Percentiles rank a stretch among this genome's conserved stretches.
Evolutionary conservation across 2,797 vertebrate genomes (phyloP).

Genomic region (Chelon labrosus): DNA sequence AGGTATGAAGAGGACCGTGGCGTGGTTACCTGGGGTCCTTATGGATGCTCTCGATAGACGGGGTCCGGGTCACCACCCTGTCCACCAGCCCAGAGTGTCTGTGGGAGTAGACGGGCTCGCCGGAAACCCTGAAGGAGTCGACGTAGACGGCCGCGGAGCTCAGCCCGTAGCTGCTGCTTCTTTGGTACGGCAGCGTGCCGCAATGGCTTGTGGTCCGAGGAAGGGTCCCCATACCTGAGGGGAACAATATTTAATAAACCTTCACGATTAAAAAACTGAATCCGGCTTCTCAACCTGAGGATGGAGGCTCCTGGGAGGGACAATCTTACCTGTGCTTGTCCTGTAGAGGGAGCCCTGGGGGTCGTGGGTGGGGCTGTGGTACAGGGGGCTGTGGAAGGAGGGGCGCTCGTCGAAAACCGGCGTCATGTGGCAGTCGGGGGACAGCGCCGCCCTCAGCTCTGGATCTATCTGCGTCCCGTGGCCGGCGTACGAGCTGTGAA

Average conservation of each 20-base stretch:
- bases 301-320: neutral
- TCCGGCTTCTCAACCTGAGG: constrained; percentile 4
- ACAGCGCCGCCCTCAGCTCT: constrained; percentile 88
- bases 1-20: too few relatives aligned
- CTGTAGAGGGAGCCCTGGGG: constrained; percentile 88
- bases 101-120: constrained; percentile 86
- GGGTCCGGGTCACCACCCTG: constrained; percentile 90
- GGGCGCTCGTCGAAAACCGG: constrained; percentile 93
- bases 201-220: constrained; percentile 94
- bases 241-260: neutral
- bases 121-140: constrained; percentile 88
- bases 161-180: constrained; percentile 91
- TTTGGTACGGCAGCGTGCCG: constrained; percentile 95
- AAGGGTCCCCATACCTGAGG: constrained; percentile 91
- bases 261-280: too few relatives aligned
- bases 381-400: constrained; percentile 94
- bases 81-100: constrained; percentile 86
- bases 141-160: constrained; percentile 89
- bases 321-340: constrained; percentile 87
- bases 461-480: constrained; percentile 93
- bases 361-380: constrained; percentile 91
- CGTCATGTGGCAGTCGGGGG: constrained; percentile 94
- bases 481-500: constrained; percentile 94
- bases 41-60: constrained; percentile 97
- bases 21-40: constrained; percentile 92